phyloP scores from a whole-genome alignment of 2,113 vertebrate genomes.

The Tringa solitaria region DNA sequence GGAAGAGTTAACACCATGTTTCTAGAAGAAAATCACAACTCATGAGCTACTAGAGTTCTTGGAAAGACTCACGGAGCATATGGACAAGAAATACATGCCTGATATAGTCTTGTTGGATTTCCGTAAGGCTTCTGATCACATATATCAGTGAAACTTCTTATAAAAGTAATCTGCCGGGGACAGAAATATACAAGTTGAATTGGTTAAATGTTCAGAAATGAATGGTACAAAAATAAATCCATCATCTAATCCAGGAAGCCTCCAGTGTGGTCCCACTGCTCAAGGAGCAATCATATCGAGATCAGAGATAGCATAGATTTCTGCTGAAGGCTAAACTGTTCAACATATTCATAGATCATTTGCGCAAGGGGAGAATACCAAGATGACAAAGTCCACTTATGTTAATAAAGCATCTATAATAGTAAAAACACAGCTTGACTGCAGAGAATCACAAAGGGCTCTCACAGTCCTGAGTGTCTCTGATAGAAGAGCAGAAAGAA shows the following conservation, averaged over 20 bases:
- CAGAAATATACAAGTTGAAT: neutral
- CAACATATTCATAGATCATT: neutral
- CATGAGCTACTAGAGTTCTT: neutral
- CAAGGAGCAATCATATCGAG: neutral
- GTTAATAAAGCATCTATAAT: neutral
- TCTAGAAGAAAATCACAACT: neutral
- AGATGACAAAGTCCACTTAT: neutral
- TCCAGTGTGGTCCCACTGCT: neutral
- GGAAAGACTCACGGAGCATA: neutral
- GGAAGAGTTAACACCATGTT: neutral
- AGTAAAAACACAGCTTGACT: neutral
- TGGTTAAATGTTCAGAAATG: neutral
- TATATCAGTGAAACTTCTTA: neutral
- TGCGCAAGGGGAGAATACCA: neutral
- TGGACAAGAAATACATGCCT: neutral
- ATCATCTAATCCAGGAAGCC: neutral
- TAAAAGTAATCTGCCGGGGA: neutral
- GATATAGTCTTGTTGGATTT: neutral
- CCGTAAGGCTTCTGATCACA: neutral
- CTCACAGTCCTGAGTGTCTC: neutral
- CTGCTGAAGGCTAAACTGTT: neutral
- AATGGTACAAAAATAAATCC: neutral
- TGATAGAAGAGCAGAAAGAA: neutral
- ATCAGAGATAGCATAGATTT: neutral
- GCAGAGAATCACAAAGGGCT: neutral